These are phyloP conservation scores for Thamnophis sirtalis DNA, from an alignment of 2,113 vertebrate species.

Conservation along the genomic window DNA sequence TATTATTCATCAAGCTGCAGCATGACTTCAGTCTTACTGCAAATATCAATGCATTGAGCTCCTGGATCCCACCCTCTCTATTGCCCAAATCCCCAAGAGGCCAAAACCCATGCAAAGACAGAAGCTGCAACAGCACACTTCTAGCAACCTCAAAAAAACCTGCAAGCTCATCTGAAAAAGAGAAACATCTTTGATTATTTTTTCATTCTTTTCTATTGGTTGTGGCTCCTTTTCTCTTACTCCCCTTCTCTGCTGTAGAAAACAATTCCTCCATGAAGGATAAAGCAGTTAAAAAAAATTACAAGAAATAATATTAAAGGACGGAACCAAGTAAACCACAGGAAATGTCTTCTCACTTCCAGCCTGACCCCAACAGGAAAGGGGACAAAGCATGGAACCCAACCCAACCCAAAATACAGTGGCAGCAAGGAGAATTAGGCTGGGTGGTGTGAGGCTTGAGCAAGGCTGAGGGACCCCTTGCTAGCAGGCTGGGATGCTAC, in stretches of 20 bases:
- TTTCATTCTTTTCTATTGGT: background rate
- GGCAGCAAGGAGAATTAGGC: conserved; percentile 27
- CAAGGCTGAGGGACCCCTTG: background rate
- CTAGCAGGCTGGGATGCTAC: conserved; percentile 57
- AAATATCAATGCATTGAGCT: background rate
- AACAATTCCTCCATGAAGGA: conserved; percentile 4
- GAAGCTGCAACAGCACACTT: background rate
- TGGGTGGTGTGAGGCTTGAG: background rate
- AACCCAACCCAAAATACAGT: conserved; percentile 43
- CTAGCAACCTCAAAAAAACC: background rate
- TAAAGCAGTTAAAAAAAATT: conserved; percentile 26
- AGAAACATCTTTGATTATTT: background rate
- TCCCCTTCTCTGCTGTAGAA: background rate
- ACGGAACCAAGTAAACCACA: background rate
- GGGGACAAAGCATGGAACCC: background rate
- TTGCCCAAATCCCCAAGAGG: background rate
- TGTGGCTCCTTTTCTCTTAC: background rate
- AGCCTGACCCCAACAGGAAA: background rate
- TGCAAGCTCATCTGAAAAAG: background rate
- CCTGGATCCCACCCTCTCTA: background rate
- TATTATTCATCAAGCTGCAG: background rate
- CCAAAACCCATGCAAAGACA: background rate
- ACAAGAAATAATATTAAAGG: conserved; percentile 18
- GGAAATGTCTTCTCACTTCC: conserved; percentile 36
- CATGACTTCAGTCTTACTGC: background rate